phyloP scores from a whole-genome alignment of 2,888 invertebrate species.

The Boloria selene region DNA sequence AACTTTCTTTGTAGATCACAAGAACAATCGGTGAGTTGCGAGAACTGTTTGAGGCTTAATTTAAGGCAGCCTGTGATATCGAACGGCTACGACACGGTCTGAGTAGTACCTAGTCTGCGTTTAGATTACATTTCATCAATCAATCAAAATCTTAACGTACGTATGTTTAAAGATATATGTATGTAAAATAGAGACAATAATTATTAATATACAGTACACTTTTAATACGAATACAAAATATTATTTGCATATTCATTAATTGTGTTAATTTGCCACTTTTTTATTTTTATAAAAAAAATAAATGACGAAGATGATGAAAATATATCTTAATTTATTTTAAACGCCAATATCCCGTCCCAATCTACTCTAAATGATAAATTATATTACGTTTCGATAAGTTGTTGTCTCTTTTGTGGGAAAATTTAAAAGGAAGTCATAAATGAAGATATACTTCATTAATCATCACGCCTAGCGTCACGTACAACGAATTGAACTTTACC shows the following conservation, averaged over 20 bases:
- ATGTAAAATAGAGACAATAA: no score
- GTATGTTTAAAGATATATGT: no score
- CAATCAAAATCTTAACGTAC: no score
- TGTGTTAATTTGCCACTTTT: no score
- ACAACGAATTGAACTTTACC: constrained; percentile 32
- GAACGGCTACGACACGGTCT: constrained; percentile 14
- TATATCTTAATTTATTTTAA: neutral
- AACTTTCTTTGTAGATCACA: constrained; percentile 65
- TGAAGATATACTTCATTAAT: constrained; percentile 38
- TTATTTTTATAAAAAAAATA: no score
- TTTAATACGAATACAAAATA: no score
- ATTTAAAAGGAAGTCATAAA: constrained; percentile 32
- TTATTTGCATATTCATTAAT: no score
- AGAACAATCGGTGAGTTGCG: constrained; percentile 62
- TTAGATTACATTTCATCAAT: no score
- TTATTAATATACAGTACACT: no score
- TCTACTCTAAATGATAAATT: constrained; percentile 26
- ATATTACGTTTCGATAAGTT: constrained; percentile 26
- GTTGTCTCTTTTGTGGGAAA: constrained; percentile 29
- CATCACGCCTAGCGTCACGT: constrained; percentile 38
- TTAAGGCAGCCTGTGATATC: constrained; percentile 66
- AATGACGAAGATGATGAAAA: neutral
- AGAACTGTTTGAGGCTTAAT: constrained; percentile 70
- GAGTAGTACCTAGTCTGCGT: neutral
- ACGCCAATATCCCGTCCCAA: neutral